Conservation (phyloP, 2,113 vertebrate species). For the Crotalus helleri region DNA sequence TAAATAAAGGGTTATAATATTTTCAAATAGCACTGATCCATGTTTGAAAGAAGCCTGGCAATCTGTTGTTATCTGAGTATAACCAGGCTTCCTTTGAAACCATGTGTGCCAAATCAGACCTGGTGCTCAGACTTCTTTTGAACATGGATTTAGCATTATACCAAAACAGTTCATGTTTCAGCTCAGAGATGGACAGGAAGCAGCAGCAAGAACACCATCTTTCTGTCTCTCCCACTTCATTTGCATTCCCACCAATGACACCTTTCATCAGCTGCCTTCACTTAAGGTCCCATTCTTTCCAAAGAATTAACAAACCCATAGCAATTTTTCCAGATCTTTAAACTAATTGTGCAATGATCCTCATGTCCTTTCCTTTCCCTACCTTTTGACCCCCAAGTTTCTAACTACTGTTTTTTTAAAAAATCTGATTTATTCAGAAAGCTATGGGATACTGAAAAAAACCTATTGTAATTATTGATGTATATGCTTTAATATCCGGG, state of each 20-base stretch:
- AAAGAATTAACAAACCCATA: not conserved
- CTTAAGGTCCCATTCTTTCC: not conserved
- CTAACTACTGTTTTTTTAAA: not conserved
- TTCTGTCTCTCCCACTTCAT: not conserved
- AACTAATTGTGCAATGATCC: not conserved
- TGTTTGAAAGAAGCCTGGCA: not conserved
- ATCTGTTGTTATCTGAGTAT: not conserved
- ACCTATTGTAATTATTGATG: not conserved
- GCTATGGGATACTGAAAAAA: not conserved
- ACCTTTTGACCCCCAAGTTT: not conserved
- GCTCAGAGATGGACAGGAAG: not conserved
- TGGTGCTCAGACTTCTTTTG: not conserved
- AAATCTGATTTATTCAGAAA: not conserved
- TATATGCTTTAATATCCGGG: not conserved
- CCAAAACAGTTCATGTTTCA: not conserved
- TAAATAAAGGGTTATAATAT: not conserved
- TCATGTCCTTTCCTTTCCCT: not conserved
- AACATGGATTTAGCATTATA: not conserved
- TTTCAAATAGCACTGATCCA: not conserved
- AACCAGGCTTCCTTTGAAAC: not conserved
- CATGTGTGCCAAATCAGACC: not conserved
- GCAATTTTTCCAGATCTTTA: not conserved
- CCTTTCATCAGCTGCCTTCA: not conserved
- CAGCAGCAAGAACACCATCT: not conserved
- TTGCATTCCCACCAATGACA: not conserved